A percentile compares a stretch with the other conserved stretches of the same genome.
phyloP scores from a whole-genome alignment of 2,113 vertebrate genomes.

The Psilopsiagon aymara region DNA sequence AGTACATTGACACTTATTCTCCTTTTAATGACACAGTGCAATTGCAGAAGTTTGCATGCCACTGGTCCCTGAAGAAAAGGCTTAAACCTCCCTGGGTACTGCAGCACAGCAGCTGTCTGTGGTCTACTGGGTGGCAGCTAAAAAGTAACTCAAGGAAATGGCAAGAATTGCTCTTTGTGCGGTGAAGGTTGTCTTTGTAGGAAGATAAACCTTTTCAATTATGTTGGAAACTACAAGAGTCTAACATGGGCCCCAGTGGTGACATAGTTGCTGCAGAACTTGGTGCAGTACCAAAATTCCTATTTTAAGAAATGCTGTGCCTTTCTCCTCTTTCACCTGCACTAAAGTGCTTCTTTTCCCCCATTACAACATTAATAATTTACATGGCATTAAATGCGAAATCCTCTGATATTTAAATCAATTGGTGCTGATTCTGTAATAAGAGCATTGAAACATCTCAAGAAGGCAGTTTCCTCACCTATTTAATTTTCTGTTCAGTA shows the following conservation, averaged over 20 bases:
- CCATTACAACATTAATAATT: background rate
- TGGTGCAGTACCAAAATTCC: background rate
- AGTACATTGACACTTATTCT: background rate
- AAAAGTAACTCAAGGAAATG: background rate
- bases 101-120: background rate
- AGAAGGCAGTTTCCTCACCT: background rate
- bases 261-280: background rate
- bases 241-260: background rate
- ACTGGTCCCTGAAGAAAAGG: background rate
- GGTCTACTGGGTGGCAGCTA: background rate
- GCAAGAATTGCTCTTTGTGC: background rate
- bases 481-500: background rate
- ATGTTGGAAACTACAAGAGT: background rate
- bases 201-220: constrained; percentile 61
- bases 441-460: background rate
- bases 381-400: background rate
- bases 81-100: background rate
- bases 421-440: background rate
- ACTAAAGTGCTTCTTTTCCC: background rate
- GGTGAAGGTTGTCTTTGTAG: background rate
- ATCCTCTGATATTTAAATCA: background rate
- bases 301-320: background rate
- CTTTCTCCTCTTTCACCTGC: background rate
- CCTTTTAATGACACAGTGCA: background rate
- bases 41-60: background rate